phyloP scores from a whole-genome alignment of 2,113 vertebrate species.

The Pseudolaguvia tuberculata region DNA sequence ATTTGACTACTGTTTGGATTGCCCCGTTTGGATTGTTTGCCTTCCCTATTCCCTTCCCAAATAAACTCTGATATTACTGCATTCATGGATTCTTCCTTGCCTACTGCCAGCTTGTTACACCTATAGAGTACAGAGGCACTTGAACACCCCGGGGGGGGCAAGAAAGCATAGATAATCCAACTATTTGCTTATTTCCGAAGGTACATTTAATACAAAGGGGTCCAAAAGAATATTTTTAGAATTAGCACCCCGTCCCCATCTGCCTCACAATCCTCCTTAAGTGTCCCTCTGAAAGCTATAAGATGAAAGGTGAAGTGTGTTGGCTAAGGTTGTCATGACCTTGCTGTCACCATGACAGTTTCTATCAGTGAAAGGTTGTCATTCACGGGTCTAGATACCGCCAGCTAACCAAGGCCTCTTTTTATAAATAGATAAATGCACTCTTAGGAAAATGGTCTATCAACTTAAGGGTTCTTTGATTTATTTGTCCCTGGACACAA shows the following conservation, averaged over 20 bases:
- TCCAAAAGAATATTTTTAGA: background rate
- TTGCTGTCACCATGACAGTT: conserved; percentile 56
- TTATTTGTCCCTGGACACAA: background rate
- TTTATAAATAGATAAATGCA: conserved; percentile 33
- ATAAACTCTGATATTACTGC: too few species aligned
- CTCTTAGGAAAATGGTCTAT: background rate
- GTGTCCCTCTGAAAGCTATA: conserved; percentile 58
- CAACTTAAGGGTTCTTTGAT: background rate
- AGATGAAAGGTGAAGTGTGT: conserved; percentile 60
- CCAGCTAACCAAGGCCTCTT: conserved; percentile 21
- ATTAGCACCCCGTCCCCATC: conserved; percentile 17
- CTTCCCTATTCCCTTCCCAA: too few species aligned
- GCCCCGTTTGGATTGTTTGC: too few species aligned
- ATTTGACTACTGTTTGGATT: too few species aligned
- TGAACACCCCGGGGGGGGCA: too few species aligned
- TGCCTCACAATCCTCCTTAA: conserved; percentile 35
- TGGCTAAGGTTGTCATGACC: conserved; percentile 55
- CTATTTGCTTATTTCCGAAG: too few species aligned
- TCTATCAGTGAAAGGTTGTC: conserved; percentile 69
- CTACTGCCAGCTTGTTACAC: background rate
- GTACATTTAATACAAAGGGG: background rate
- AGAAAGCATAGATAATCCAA: too few species aligned
- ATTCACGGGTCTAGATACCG: conserved; percentile 41
- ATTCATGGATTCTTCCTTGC: too few species aligned
- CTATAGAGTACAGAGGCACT: too few species aligned